Conservation (phyloP, 2,113 vertebrate genomes). For the Ammospiza caudacuta region DNA sequence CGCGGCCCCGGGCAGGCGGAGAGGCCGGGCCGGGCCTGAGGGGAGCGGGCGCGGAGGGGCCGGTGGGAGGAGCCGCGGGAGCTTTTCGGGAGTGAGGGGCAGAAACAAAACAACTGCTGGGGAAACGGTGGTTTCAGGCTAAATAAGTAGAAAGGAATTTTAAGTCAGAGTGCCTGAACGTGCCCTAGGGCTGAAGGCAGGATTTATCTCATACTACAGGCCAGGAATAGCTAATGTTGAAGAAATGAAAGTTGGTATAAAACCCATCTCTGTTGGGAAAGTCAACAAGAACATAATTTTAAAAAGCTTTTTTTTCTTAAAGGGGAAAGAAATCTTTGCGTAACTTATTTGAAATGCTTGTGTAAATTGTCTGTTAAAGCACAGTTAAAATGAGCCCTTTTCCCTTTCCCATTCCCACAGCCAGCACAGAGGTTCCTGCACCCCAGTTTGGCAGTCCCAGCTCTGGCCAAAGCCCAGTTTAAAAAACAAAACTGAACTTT, state of each 20-base stretch:
- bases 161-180: neutral
- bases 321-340: neutral
- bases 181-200: neutral
- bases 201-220: neutral
- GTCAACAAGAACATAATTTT: neutral
- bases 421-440: accelerated
- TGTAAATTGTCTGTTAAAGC: neutral
- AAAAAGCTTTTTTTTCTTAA: neutral
- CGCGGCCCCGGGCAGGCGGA: accelerated
- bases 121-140: accelerated
- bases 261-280: neutral
- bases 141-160: neutral
- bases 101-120: accelerated
- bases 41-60: accelerated
- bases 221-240: neutral
- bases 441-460: too few relatives aligned
- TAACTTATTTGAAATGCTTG: neutral
- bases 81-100: accelerated
- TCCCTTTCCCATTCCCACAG: neutral
- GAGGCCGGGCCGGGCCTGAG: neutral
- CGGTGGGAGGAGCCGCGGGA: neutral
- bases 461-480: accelerated
- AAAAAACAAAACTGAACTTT: neutral
- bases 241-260: neutral
- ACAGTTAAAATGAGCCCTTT: neutral